A percentile compares a stretch with the other conserved stretches of the same genome.
These are phyloP conservation scores for Pardalotus punctatus DNA, from an alignment of 2,113 vertebrate species.

Conservation along the genomic window DNA sequence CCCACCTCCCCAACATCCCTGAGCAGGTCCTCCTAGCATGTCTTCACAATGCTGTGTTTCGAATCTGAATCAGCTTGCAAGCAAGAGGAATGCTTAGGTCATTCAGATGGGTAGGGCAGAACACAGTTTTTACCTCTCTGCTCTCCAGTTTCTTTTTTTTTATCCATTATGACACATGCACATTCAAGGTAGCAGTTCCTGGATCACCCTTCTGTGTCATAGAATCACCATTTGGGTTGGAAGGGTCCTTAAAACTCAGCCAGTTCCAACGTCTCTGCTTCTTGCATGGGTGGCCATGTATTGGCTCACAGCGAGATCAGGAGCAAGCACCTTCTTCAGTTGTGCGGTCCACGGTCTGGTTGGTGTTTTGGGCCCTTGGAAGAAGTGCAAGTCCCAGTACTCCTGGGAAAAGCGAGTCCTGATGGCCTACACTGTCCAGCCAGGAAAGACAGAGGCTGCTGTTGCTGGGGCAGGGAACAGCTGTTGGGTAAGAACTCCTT, in stretches of 20 bases:
- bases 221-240: neutral
- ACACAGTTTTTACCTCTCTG: neutral
- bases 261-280: neutral
- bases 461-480: neutral
- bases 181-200: neutral
- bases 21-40: neutral
- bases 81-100: neutral
- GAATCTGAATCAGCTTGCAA: accelerated
- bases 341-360: accelerated
- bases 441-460: accelerated
- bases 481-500: neutral
- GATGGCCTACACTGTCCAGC: neutral
- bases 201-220: neutral
- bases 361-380: neutral
- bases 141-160: neutral
- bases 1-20: accelerated
- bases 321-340: neutral
- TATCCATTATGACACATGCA: neutral
- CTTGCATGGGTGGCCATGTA: too few species aligned
- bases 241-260: neutral
- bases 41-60: neutral
- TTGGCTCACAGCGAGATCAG: neutral
- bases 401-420: neutral
- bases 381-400: neutral
- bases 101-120: neutral